These are phyloP conservation scores for Zoanthus sociatus DNA, from an alignment of 92 coral and sea anemone species.

Conservation along the genomic window DNA sequence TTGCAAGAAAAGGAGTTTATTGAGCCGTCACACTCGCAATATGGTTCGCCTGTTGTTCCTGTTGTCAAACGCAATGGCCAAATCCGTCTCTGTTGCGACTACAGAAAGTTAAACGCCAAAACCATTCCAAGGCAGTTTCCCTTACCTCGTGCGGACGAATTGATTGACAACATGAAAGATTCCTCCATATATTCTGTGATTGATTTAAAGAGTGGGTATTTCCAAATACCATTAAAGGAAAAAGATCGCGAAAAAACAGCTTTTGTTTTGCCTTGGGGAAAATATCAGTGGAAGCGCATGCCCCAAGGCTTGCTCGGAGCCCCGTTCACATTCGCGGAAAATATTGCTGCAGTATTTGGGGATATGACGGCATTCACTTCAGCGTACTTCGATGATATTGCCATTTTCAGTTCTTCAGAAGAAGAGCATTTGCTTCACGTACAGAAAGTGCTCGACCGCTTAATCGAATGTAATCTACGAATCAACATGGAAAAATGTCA, in stretches of 20 bases:
- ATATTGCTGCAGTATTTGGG: slow-evolving; percentile 34
- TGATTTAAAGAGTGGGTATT: slow-evolving; percentile 1
- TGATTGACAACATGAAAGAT: slow-evolving; percentile 21
- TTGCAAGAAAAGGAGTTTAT: neutral
- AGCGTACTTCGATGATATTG: slow-evolving; percentile 39
- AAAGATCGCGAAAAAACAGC: slow-evolving; percentile 18
- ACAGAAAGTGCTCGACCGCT: slow-evolving; percentile 13
- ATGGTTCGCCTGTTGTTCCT: slow-evolving; percentile 9
- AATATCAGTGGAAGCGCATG: slow-evolving; percentile 36
- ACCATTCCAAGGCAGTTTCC: slow-evolving; percentile 1
- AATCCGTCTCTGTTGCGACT: neutral
- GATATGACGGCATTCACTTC: slow-evolving; percentile 37
- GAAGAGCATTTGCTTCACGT: slow-evolving; percentile 30
- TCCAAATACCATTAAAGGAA: slow-evolving; percentile 8
- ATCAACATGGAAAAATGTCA: slow-evolving; percentile 44
- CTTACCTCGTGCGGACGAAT: slow-evolving; percentile 4
- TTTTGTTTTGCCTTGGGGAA: slow-evolving; percentile 36
- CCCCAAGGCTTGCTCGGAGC: slow-evolving; percentile 30
- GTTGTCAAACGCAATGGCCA: neutral
- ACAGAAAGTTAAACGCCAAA: neutral
- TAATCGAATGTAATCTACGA: slow-evolving; percentile 43
- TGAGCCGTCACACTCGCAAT: neutral
- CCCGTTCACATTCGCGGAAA: slow-evolving; percentile 48
- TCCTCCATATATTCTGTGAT: slow-evolving; percentile 27
- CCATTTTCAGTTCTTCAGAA: slow-evolving; percentile 36